Evolutionary conservation across 1,140 invertebrate species (phyloP), one percentile per base, ranked within the genome.

Genomic region (Pemphigus obesinymphae): DNA sequence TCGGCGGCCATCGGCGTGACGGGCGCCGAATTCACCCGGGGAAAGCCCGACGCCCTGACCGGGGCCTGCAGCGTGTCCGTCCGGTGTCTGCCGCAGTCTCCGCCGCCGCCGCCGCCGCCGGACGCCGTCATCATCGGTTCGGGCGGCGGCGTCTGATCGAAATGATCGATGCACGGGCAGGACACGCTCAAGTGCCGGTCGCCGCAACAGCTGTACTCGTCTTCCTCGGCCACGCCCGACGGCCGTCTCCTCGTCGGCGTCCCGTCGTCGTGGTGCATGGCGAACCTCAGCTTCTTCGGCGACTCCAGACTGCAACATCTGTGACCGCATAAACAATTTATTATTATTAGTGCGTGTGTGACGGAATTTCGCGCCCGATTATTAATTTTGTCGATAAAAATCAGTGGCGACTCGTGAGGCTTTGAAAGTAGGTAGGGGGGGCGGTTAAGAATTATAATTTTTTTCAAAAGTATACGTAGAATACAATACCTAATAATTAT

Each of bases 281-380:
- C 93, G 84, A 95, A 95, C 61, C 93, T 87, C 45, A 95, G 85
- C 84, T 92, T 91, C 85, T 95, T 94, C 31, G 93, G 93, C 34
- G 93, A 94, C 86, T 95, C 93, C 83, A 93, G 89, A 85, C 93
- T 94, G 72, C 92, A 92, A 84, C 92, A 93, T 82, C 93, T 88
- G 17, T 4, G n/a, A 11, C 26, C n/a, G n/a, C n/a, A n/a, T n/a
- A n/a, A n/a, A n/a, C n/a, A n/a, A n/a, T n/a, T n/a, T n/a, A n/a
- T n/a, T n/a, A n/a, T n/a, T n/a, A n/a, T n/a, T n/a, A n/a, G n/a
- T n/a, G n/a, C n/a, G n/a, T n/a, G n/a, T n/a, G n/a, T n/a, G n/a
- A n/a, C n/a, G n/a, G n/a, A n/a, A n/a, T n/a, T n/a, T n/a, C n/a
- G n/a, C n/a, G n/a, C n/a, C n/a, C n/a, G n/a, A n/a, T n/a, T n/a